These are phyloP conservation scores for Engraulis encrasicolus DNA, from an alignment of 2,113 vertebrate species.

Conservation along the genomic window DNA sequence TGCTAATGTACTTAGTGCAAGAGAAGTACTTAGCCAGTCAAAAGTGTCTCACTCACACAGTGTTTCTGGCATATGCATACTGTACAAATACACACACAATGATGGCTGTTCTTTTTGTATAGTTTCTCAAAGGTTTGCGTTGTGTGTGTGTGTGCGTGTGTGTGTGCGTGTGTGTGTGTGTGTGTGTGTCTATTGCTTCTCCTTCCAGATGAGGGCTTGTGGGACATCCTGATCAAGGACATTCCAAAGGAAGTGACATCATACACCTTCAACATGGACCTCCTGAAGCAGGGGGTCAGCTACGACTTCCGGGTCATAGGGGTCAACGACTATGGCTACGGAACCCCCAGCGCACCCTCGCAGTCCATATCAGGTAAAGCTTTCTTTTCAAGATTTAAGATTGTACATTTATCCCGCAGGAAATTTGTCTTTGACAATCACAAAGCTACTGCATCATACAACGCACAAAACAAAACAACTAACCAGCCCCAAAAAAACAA, in stretches of 20 bases:
- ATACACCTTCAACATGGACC: slow-evolving; percentile 94
- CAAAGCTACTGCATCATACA: too few relatives aligned
- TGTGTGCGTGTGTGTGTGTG: neutral
- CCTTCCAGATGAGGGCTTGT: slow-evolving; percentile 90
- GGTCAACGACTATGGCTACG: slow-evolving; percentile 93
- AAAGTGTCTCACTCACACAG: neutral
- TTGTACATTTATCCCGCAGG: too few relatives aligned
- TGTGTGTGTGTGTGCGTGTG: neutral
- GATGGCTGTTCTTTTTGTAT: neutral
- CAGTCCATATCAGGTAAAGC: slow-evolving; percentile 91
- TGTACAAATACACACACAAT: too few relatives aligned
- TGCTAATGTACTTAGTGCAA: neutral
- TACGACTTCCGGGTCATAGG: slow-evolving; percentile 97
- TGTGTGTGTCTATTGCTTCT: neutral
- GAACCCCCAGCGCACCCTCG: slow-evolving; percentile 90
- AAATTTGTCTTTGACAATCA: too few relatives aligned
- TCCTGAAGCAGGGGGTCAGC: slow-evolving; percentile 92
- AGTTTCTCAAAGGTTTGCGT: neutral
- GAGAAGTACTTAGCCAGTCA: neutral
- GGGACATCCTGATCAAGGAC: slow-evolving; percentile 98
- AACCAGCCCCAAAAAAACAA: too few relatives aligned
- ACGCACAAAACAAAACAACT: too few relatives aligned
- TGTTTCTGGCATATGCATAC: neutral
- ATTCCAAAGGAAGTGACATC: slow-evolving; percentile 95
- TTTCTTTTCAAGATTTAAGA: too few relatives aligned